A percentile compares a stretch with the other conserved stretches of the same genome.
These are phyloP conservation scores for Scotopteryx bipunctaria DNA, from an alignment of 2,888 invertebrate species.

Conservation along the genomic window DNA sequence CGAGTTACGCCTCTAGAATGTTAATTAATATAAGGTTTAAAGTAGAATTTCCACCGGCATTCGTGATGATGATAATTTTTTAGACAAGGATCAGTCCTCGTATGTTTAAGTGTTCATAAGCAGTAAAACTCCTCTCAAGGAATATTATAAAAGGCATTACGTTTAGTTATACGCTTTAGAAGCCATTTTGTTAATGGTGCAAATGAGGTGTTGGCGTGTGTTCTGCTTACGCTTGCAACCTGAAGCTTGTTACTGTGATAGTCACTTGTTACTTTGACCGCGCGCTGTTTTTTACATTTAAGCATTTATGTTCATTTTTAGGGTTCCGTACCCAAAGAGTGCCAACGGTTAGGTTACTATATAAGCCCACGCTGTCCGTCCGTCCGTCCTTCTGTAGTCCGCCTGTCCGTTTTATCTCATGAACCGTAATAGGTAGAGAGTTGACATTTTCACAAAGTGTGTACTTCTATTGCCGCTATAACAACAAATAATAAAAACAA, in stretches of 20 bases:
- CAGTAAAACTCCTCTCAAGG: conserved; percentile 5
- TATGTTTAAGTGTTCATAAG: conserved; percentile 5
- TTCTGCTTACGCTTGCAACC: conserved; percentile 13
- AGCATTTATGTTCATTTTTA: neutral
- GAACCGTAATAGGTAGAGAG: too few species aligned
- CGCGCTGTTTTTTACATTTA: neutral
- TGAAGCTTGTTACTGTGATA: conserved; percentile 4
- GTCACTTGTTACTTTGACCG: conserved; percentile 10
- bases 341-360: too few species aligned
- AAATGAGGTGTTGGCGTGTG: conserved; percentile 15
- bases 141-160: conserved; percentile 12
- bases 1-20: conserved; percentile 19
- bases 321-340: too few species aligned
- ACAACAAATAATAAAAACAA: too few species aligned
- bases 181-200: conserved; percentile 13
- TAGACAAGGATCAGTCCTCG: conserved; percentile 19
- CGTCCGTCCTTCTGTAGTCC: too few species aligned
- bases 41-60: conserved; percentile 10
- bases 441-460: too few species aligned
- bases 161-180: conserved; percentile 12
- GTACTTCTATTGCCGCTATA: too few species aligned
- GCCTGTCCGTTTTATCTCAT: too few species aligned
- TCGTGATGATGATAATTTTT: conserved; percentile 17
- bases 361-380: too few species aligned
- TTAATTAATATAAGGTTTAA: conserved; percentile 23